phyloP scores from a whole-genome alignment of 2,888 invertebrate species.

The Rosalia funebris region DNA sequence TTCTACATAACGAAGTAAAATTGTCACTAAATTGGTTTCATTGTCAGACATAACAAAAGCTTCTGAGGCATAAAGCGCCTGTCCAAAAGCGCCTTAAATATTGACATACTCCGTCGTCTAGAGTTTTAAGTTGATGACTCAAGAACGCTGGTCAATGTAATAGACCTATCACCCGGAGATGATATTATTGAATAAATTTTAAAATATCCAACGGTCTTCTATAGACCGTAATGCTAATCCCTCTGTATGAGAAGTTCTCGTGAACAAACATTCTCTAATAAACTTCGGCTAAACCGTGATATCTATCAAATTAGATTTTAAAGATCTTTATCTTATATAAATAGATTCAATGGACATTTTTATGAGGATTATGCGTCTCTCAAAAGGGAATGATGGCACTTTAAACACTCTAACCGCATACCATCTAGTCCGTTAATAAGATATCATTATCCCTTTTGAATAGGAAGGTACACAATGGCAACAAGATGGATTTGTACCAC shows the following conservation, averaged over 20 bases:
- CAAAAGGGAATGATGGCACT: conserved; percentile 46
- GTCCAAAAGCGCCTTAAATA: background rate
- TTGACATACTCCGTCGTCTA: conserved; percentile 12
- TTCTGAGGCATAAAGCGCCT: background rate
- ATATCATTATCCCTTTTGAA: conserved; percentile 48
- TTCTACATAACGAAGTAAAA: too few species aligned
- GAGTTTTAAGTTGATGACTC: conserved; percentile 17
- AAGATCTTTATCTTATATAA: conserved; percentile 30
- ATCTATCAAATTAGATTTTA: conserved; percentile 43
- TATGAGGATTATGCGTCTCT: conserved; percentile 47
- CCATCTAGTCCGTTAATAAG: conserved; percentile 47
- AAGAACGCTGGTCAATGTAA: conserved; percentile 12
- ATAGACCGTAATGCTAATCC: conserved; percentile 36
- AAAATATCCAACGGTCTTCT: conserved; percentile 20
- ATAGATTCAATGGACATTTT: conserved; percentile 37
- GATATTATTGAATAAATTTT: conserved; percentile 22
- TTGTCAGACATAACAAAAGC: too few species aligned
- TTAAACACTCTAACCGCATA: conserved; percentile 47
- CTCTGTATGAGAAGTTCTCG: conserved; percentile 30
- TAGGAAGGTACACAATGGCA: conserved; percentile 34
- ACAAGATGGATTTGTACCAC: conserved; percentile 16
- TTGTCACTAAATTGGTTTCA: too few species aligned
- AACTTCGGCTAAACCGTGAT: conserved; percentile 40
- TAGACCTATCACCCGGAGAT: conserved; percentile 14
- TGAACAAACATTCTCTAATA: conserved; percentile 44